Conservation (phyloP, 1,140 invertebrate species). For the Trypoxylus dichotomus region DNA sequence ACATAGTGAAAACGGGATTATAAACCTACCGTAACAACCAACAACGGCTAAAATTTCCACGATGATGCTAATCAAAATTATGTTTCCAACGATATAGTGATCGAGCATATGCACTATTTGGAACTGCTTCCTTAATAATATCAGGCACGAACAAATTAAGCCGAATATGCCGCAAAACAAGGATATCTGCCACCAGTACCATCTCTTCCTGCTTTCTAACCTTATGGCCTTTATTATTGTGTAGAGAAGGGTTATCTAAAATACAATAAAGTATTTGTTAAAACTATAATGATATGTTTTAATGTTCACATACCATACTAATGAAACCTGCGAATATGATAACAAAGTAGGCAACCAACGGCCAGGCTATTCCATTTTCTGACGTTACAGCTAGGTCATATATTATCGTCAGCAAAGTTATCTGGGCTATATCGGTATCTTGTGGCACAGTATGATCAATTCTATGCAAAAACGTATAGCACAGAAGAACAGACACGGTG, state of each 20-base stretch:
- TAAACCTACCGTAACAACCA: slow-evolving; percentile 55
- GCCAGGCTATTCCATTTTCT: slow-evolving; percentile 49
- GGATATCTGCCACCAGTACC: slow-evolving; percentile 52
- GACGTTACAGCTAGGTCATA: slow-evolving; percentile 53
- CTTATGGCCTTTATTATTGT: slow-evolving; percentile 54
- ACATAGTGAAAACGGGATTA: background rate
- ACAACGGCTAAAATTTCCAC: slow-evolving; percentile 57
- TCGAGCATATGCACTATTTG: slow-evolving; percentile 56
- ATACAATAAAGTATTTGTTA: slow-evolving; percentile 35
- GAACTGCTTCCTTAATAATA: slow-evolving; percentile 45
- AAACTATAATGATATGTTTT: slow-evolving; percentile 27
- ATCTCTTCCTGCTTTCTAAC: slow-evolving; percentile 52
- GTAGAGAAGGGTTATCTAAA: slow-evolving; percentile 56
- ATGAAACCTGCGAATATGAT: slow-evolving; percentile 56
- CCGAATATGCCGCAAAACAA: slow-evolving; percentile 46
- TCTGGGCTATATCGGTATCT: slow-evolving; percentile 49
- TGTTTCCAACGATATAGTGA: slow-evolving; percentile 57
- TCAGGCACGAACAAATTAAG: slow-evolving; percentile 49
- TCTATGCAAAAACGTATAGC: slow-evolving; percentile 51
- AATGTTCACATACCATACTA: slow-evolving; percentile 53
- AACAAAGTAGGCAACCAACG: slow-evolving; percentile 52
- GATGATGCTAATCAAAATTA: slow-evolving; percentile 54
- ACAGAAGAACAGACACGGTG: slow-evolving; percentile 51
- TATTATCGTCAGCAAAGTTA: slow-evolving; percentile 54
- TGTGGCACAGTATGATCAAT: slow-evolving; percentile 36